Base-by-base conservation (phyloP, 1,140 invertebrate genomes). In the Ceratosolen fusciceps region DNA sequence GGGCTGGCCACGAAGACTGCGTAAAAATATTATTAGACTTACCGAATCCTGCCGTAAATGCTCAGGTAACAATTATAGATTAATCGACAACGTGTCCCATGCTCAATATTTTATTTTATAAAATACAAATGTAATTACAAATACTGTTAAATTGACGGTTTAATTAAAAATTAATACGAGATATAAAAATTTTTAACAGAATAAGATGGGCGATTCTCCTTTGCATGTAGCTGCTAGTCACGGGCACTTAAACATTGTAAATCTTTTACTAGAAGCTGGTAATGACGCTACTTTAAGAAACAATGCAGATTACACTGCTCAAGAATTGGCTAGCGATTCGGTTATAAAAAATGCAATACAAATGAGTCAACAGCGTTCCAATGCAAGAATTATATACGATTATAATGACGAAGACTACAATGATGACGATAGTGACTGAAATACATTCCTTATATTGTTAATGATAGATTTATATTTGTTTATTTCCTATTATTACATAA, bases 141-240 rank as follows among this genome's bases (percentile, higher is more conserved):
- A n/a, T n/a, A n/a, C 43, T 47, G 7, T 9, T 47, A 16, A 19
- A 52, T 19, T 5, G 49, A 8, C 10, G 19, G 7, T 60, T 29
- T 26, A 14, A 65, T 37, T 65, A 43, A 39, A 76, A 72, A 54
- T 39, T 60, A 74, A 75, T 79, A 37, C 54, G n/a, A 78, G 72
- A 52, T 68, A 60, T n/a, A 70, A 24, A 24, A 70, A 73, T 78
- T 75, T 82, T 77, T 84, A 84, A 70, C 60, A 91, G 91, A 92
- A 93, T 88, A 91, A 91, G 90, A 85, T 93, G 85, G 94, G 94
- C 21, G 93, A 95, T 85, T 93, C 93, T 14, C 92, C 94, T 1
- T 83, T 92, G 76, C 90, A 92, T 80, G 77, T 87, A 21, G 93
- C 93, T n/a, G 91, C 93, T 1, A 87, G 90, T 70, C 90, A 92